Evolutionary conservation across 2,113 vertebrate species (phyloP).

Genomic region (Dolichallabes microphthalmus): DNA sequence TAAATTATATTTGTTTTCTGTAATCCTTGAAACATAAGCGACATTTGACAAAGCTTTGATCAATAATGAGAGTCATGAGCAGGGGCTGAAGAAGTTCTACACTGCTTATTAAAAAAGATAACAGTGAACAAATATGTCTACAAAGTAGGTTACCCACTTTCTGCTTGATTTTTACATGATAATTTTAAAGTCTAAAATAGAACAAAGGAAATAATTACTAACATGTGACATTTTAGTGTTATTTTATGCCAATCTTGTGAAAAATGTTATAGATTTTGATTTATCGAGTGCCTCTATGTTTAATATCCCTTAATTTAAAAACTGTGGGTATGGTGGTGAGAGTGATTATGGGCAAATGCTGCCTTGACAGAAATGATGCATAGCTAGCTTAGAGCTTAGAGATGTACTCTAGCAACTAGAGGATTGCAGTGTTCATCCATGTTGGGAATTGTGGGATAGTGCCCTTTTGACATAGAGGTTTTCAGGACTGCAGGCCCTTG

Average conservation of each 20-base stretch:
- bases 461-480: not conserved
- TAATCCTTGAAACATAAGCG: slow-evolving; percentile 34
- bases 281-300: slow-evolving; percentile 19
- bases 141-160: slow-evolving; percentile 1
- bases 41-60: slow-evolving; percentile 46
- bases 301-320: slow-evolving; percentile 22
- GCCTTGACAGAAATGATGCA: not conserved
- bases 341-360: not conserved
- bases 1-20: slow-evolving; percentile 40
- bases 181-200: slow-evolving; percentile 20
- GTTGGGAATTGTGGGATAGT: not conserved
- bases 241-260: slow-evolving; percentile 7
- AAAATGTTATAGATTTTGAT: slow-evolving; percentile 27
- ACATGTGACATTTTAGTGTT: slow-evolving; percentile 15
- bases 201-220: slow-evolving; percentile 20
- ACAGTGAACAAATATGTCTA: slow-evolving; percentile 31
- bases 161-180: slow-evolving; percentile 6
- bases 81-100: slow-evolving; percentile 20
- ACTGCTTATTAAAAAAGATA: slow-evolving; percentile 40
- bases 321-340: slow-evolving; percentile 1
- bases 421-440: slow-evolving; percentile 6
- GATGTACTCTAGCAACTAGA: not conserved
- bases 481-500: slow-evolving; percentile 1
- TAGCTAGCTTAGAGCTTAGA: not conserved
- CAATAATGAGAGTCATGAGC: slow-evolving; percentile 31